These are phyloP conservation scores for Struthidea cinerea DNA, from an alignment of 2,113 vertebrate genomes.

Conservation along the genomic window DNA sequence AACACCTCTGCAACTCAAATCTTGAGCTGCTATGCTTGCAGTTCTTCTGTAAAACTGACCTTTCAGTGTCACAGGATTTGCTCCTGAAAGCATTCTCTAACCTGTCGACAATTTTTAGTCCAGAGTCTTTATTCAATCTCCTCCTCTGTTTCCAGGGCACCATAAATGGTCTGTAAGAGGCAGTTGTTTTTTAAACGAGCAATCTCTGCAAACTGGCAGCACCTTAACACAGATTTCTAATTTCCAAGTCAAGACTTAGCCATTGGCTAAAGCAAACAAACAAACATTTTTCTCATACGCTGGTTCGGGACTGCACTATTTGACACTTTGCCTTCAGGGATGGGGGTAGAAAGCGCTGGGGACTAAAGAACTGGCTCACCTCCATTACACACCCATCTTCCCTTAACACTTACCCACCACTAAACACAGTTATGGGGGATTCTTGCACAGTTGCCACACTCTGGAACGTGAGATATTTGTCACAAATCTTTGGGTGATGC, in stretches of 20 bases:
- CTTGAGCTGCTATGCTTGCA: neutral
- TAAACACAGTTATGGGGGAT: neutral
- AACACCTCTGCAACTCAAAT: neutral
- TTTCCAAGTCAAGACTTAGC: neutral
- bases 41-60: neutral
- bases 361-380: neutral
- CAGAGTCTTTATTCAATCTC: neutral
- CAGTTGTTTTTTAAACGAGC: neutral
- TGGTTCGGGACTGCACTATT: neutral
- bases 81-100: neutral
- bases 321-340: neutral
- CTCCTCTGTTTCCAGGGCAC: neutral
- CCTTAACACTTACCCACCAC: neutral
- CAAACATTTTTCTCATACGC: neutral
- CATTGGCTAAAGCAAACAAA: neutral
- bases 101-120: neutral
- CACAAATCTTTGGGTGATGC: neutral
- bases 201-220: neutral
- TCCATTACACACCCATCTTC: neutral
- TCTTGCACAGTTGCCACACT: neutral
- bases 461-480: neutral
- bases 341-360: neutral
- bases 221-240: neutral
- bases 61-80: neutral
- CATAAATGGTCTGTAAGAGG: neutral